Conservation (phyloP, 2,888 invertebrate genomes). For the Cheilosia scutellata region DNA sequence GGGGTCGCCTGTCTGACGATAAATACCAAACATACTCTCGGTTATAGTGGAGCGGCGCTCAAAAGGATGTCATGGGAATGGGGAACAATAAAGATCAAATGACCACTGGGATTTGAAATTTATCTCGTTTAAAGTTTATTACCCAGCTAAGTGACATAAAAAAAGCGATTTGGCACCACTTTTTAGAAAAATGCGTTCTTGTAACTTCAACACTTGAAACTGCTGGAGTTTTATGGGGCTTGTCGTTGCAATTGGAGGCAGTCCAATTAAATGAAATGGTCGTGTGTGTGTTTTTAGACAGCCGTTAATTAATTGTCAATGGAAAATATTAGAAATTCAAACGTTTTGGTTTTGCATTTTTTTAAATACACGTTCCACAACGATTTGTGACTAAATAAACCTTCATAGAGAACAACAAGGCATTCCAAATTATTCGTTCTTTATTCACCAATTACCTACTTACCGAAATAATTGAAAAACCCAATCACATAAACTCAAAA, state of each 20-base stretch:
- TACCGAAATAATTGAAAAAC: too few relatives aligned
- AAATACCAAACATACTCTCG: not conserved
- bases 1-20: not conserved
- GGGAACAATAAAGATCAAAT: conserved; percentile 34
- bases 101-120: conserved; percentile 38
- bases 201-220: not conserved
- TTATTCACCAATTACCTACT: too few relatives aligned
- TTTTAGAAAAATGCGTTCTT: conserved; percentile 29
- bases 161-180: conserved; percentile 44
- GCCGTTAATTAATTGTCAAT: not conserved
- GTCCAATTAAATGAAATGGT: not conserved
- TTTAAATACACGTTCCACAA: too few relatives aligned
- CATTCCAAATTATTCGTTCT: too few relatives aligned
- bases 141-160: conserved; percentile 31
- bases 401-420: too few relatives aligned
- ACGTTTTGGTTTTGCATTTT: not conserved
- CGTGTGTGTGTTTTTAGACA: too few relatives aligned
- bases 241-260: not conserved
- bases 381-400: too few relatives aligned
- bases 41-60: not conserved
- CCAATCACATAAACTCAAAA: too few relatives aligned
- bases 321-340: not conserved
- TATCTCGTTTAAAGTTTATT: conserved; percentile 49
- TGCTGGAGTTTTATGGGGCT: not conserved
- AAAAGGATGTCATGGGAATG: not conserved